Base-by-base conservation (phyloP, 2,113 vertebrate genomes). In the Todiramphus chloris region DNA sequence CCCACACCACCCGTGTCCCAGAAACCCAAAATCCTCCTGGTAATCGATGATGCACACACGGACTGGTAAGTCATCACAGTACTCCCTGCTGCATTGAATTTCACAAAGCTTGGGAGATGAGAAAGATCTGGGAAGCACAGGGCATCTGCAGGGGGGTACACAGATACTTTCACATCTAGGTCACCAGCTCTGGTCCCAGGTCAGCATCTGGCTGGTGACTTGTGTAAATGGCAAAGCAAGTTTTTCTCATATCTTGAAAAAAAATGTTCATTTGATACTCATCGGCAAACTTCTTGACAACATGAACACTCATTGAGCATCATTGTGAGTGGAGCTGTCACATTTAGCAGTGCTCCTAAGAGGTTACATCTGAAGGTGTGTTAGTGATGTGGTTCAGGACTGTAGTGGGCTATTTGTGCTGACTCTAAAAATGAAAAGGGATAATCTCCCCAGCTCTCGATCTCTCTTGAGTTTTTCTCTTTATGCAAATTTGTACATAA, bases 31-130 rank as follows among this genome's bases (percentile, higher is more conserved):
- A 96, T 99, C 87, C 98, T 99, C 58, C 89, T 99, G 97, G 98
- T 99, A 89, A 98, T 99, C 0, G 99, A 99, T 6, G 99, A 99
- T 3, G 98, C 98, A 0, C 99, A 99, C 97, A 99, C 99, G 1
- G 99, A 99, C 95, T 99, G 99, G 99, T 99, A 97, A 98, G 99
- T 39, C 15, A 23, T 5, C 31, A 3, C 0, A 0, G 5, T 39
- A 21, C 53, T 50, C 6, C 31, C 31, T 72, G 3, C 43, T 44
- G 63, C 14, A 8, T 15, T 37, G 51, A 77, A 12, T 9, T 35
- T 12, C 46, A 6, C 5, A 0, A 10, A 23, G 23, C 31, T 4
- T 43, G 20, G 13, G 21, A 43, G 8, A 9, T 55, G 41, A 74
- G 30, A 43, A 30, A 25, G 44, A 6, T 56, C 25, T 72, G 20